Evolutionary conservation across 2,797 vertebrate species (phyloP).

Genomic region (Stomatorhinus walkeri): DNA sequence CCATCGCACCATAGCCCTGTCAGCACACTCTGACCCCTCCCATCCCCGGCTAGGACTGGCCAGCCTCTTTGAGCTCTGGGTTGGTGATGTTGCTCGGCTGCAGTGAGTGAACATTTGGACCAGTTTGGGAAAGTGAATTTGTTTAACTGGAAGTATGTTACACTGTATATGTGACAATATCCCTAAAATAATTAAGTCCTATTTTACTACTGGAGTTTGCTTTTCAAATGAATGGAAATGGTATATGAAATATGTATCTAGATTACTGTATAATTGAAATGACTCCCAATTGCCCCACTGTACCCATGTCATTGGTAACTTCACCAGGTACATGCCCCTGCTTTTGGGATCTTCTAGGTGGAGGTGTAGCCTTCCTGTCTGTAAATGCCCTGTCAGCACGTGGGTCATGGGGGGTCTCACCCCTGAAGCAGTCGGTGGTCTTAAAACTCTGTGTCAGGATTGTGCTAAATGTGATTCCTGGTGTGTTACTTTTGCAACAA

Average conservation of each 20-base stretch:
- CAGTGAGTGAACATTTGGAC: neutral
- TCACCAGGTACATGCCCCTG: neutral
- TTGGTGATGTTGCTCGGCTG: neutral
- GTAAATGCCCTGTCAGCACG: neutral
- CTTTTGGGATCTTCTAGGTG: neutral
- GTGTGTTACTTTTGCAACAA: neutral
- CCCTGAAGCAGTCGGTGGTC: neutral
- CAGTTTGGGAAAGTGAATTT: neutral
- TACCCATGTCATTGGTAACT: neutral
- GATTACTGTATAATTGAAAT: neutral
- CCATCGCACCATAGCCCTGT: neutral
- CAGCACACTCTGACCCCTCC: neutral
- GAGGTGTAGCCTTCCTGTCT: neutral
- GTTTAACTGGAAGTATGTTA: conserved; percentile 3
- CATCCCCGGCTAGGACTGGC: neutral
- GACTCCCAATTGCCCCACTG: neutral
- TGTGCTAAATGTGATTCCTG: neutral
- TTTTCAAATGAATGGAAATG: neutral
- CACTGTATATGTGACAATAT: neutral
- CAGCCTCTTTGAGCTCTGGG: neutral
- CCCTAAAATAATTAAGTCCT: neutral
- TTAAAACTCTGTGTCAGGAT: neutral
- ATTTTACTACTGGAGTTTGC: neutral
- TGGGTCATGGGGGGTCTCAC: neutral
- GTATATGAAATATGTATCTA: neutral